A percentile compares a stretch with the other conserved stretches of the same genome.
Conservation (phyloP, 2,113 vertebrate species). For the Corythornis vintsioides region DNA sequence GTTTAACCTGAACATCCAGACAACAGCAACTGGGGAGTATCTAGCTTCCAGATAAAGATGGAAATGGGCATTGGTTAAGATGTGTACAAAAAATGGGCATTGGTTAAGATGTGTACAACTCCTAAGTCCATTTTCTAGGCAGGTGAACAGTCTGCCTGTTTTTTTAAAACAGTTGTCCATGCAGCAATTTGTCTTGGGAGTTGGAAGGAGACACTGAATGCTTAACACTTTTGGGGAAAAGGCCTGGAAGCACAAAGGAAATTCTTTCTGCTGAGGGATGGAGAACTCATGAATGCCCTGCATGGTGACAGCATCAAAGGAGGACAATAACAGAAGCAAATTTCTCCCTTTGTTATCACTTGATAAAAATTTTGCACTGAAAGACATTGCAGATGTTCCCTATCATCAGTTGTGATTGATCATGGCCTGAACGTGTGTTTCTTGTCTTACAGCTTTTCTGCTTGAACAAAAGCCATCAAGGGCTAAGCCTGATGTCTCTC, state of each 20-base stretch:
- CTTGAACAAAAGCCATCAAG: not conserved
- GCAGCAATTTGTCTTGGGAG: not conserved
- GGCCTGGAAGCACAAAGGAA: not conserved
- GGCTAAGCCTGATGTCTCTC: not conserved
- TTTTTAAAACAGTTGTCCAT: not conserved
- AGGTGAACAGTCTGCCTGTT: not conserved
- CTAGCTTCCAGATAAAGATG: not conserved
- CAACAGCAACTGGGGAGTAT: not conserved
- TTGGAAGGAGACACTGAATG: not conserved
- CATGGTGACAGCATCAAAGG: not conserved
- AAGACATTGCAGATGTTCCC: not conserved
- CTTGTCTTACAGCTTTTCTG: not conserved
- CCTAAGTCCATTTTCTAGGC: not conserved
- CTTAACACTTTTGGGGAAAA: not conserved
- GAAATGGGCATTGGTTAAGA: not conserved
- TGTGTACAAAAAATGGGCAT: not conserved
- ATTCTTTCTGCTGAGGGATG: not conserved
- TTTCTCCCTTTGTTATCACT: not conserved
- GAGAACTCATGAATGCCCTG: not conserved
- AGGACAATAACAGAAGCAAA: not conserved
- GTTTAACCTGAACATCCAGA: not conserved
- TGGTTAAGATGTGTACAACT: not conserved
- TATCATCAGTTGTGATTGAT: not conserved
- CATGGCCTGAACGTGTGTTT: rapidly evolving
- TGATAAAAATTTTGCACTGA: not conserved